Percentiles rank a stretch among this genome's conserved stretches.
These are phyloP conservation scores for Bombus picipes DNA, from an alignment of 1,140 invertebrate genomes.

Conservation along the genomic window DNA sequence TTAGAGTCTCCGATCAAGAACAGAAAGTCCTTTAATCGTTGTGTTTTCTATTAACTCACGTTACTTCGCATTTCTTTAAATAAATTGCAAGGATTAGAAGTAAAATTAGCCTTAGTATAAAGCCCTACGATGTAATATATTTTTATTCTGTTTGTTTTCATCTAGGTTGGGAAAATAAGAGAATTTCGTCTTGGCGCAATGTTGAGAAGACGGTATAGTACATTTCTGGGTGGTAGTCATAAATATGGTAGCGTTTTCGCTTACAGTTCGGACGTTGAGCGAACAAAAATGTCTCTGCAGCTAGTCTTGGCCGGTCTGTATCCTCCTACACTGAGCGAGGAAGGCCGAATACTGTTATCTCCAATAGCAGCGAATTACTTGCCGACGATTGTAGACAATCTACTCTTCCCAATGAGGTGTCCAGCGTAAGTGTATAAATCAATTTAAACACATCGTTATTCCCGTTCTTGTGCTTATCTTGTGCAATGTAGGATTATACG, in stretches of 20 bases:
- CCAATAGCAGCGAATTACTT: slow-evolving; percentile 67
- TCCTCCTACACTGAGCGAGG: slow-evolving; percentile 80
- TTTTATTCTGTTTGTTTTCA: background rate
- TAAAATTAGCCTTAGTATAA: background rate
- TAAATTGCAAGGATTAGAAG: background rate
- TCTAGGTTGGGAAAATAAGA: slow-evolving; percentile 82
- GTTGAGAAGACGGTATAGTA: slow-evolving; percentile 82
- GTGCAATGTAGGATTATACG: too few relatives aligned
- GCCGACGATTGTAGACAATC: slow-evolving; percentile 53
- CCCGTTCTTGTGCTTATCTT: too few relatives aligned
- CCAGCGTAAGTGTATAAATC: background rate
- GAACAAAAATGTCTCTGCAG: slow-evolving; percentile 85
- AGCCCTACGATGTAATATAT: background rate
- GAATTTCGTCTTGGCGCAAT: slow-evolving; percentile 83
- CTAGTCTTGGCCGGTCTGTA: slow-evolving; percentile 83
- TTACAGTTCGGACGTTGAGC: slow-evolving; percentile 81
- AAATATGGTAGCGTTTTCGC: slow-evolving; percentile 78
- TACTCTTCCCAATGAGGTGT: background rate
- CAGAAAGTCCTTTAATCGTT: background rate
- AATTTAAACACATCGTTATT: background rate
- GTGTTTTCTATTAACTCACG: too few relatives aligned
- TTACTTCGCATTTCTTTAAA: background rate
- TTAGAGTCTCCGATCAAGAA: background rate
- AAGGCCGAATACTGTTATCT: slow-evolving; percentile 77
- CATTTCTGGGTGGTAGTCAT: slow-evolving; percentile 82